Conservation (phyloP, 2,888 invertebrate genomes). For the Platycnemis pennipes region DNA sequence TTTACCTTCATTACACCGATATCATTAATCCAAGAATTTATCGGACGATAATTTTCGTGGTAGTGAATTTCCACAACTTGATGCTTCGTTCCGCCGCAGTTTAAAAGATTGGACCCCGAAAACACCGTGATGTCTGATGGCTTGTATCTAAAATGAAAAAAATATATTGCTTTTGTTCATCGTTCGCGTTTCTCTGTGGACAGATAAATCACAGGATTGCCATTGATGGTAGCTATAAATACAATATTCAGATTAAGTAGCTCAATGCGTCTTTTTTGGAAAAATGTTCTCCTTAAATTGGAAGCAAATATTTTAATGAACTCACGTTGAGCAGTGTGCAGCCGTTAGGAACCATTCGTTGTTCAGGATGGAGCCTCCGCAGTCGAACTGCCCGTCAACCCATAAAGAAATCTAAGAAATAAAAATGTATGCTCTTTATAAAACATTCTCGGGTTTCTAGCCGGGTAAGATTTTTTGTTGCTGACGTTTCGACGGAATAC, state of each 20-base stretch:
- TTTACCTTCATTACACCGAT: slow-evolving; percentile 68
- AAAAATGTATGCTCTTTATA: not conserved
- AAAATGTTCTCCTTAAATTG: no score
- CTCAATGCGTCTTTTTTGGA: no score
- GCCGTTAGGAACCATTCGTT: slow-evolving; percentile 70
- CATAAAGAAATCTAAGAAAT: slow-evolving; percentile 70
- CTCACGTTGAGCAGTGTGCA: slow-evolving; percentile 70
- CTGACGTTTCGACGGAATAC: no score
- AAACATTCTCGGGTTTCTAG: no score
- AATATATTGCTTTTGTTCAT: no score
- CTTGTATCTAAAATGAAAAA: not conserved
- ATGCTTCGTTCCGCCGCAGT: slow-evolving; percentile 33
- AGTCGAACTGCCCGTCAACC: slow-evolving; percentile 68
- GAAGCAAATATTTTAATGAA: no score
- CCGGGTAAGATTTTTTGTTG: no score
- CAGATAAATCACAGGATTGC: no score
- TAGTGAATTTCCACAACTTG: slow-evolving; percentile 48
- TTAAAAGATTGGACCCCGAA: slow-evolving; percentile 46
- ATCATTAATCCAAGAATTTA: slow-evolving; percentile 49
- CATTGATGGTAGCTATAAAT: no score
- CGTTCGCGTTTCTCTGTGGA: no score
- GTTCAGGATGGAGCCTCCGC: slow-evolving; percentile 70
- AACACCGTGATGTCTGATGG: slow-evolving; percentile 13
- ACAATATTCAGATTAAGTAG: no score
- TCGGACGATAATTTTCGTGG: slow-evolving; percentile 65